phyloP scores from a whole-genome alignment of 1,140 invertebrate species.

The Papilio xuthus region DNA sequence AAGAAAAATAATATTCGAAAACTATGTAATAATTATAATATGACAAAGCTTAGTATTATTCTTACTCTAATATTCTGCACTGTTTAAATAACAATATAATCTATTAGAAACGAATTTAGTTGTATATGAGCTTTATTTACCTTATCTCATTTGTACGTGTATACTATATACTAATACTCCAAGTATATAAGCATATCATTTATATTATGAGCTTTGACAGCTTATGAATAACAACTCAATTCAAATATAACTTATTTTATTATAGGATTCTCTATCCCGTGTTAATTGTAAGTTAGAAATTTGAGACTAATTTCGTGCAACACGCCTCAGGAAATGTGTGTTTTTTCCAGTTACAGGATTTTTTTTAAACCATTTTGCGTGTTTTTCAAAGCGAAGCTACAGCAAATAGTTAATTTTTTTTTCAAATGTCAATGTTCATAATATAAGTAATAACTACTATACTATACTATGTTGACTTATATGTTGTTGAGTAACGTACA shows the following conservation, averaged over 20 bases:
- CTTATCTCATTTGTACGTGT: conserved; percentile 15
- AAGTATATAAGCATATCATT: neutral
- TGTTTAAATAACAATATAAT: neutral
- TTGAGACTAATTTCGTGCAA: too few species aligned
- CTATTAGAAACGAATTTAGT: conserved; percentile 34
- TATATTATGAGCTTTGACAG: conserved; percentile 2
- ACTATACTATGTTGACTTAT: conserved; percentile 47
- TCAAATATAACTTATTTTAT: neutral
- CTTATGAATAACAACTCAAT: neutral
- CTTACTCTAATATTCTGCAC: neutral
- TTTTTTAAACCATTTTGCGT: too few species aligned
- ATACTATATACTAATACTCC: neutral
- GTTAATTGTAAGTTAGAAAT: neutral
- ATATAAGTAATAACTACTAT: conserved; percentile 33
- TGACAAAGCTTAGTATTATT: neutral
- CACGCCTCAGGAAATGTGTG: too few species aligned
- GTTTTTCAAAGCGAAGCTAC: too few species aligned
- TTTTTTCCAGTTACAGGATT: too few species aligned
- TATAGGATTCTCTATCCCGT: neutral
- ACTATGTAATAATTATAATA: neutral
- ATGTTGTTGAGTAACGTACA: conserved; percentile 64
- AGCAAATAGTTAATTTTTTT: neutral
- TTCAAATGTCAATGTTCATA: conserved; percentile 20
- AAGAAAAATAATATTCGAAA: neutral
- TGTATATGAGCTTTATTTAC: conserved; percentile 24